Evolutionary conservation across 2,113 vertebrate species (phyloP).

Genomic region (Motacilla tschutschensis): DNA sequence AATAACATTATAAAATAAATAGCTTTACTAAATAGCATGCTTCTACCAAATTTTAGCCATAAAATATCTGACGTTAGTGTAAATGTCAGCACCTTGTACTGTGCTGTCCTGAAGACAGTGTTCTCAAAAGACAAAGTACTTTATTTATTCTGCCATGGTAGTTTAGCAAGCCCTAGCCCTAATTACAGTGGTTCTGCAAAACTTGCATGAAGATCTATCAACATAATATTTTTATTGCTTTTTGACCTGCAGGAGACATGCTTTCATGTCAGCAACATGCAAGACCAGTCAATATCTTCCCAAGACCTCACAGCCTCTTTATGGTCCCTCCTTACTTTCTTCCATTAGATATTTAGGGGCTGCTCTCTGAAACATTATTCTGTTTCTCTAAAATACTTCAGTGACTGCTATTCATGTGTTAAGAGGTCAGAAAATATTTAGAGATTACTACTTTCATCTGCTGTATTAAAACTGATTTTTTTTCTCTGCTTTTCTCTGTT

Average conservation of each 20-base stretch:
- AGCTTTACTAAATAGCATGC: background rate
- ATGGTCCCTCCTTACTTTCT: background rate
- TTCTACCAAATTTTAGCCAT: background rate
- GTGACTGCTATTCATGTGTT: background rate
- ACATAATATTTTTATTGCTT: background rate
- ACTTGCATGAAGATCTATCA: background rate
- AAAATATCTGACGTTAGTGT: background rate
- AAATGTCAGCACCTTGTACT: background rate
- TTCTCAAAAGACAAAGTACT: background rate
- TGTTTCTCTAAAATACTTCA: background rate
- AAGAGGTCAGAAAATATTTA: background rate
- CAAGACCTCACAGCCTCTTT: background rate
- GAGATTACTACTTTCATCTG: background rate
- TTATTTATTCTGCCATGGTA: background rate
- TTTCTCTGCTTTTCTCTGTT: background rate
- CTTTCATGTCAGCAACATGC: background rate
- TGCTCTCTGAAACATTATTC: background rate
- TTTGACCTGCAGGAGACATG: background rate
- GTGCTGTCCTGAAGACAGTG: background rate
- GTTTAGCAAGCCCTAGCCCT: background rate
- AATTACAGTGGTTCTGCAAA: background rate
- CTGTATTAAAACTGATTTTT: background rate
- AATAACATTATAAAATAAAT: too few relatives aligned
- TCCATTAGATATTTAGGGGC: background rate
- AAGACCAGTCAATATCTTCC: background rate